Base-by-base conservation (phyloP, 2,797 vertebrate genomes). In the Bradypus variegatus region DNA sequence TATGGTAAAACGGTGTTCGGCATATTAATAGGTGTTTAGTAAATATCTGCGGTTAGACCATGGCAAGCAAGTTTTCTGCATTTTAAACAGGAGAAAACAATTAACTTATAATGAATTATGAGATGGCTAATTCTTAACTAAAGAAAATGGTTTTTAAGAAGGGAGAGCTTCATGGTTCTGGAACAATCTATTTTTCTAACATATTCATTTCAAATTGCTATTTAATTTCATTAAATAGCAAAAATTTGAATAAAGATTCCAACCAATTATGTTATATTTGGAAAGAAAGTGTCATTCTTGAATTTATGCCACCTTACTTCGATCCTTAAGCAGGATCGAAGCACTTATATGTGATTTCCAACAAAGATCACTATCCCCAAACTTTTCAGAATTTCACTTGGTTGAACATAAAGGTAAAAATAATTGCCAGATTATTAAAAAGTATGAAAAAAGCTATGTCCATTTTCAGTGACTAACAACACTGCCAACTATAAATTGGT, bases 101-200 rank as follows among this genome's bases (percentile, higher is more conserved):
- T 70, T 72, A 89, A 67, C 60, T 91, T 65, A 45, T 21, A 62
- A 25, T 19, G n/a, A 70, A 72, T 55, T 86, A 64, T 41, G 15
- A 92, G 69, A 65, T 27, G 25, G 45, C 73, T 62, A 90, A 29
- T 73, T 64, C 21, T 50, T 48, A 83, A 86, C 55, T 60, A 76
- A 64, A 21, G 38, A 69, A 78, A 73, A n/a, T 6, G 81, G 21
- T 84, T 84, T 21, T 86, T 55, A n/a, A 65, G 82, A 89, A 36
- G 41, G 23, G 64, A 81, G n/a, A 76, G 41, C 58, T 76, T 48
- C 36, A 83, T 58, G 50, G 36, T 65, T 91, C 45, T 79, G 33
- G 38, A 85, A 58, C 16, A 73, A 67, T 69, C 48, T 89, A 58
- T n/a, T 69, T 88, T 89, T 75, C 78, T 88, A 88, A 92, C 31